Evolutionary conservation across 2,888 invertebrate genomes (phyloP).

Genomic region (Heliothis peltigera): DNA sequence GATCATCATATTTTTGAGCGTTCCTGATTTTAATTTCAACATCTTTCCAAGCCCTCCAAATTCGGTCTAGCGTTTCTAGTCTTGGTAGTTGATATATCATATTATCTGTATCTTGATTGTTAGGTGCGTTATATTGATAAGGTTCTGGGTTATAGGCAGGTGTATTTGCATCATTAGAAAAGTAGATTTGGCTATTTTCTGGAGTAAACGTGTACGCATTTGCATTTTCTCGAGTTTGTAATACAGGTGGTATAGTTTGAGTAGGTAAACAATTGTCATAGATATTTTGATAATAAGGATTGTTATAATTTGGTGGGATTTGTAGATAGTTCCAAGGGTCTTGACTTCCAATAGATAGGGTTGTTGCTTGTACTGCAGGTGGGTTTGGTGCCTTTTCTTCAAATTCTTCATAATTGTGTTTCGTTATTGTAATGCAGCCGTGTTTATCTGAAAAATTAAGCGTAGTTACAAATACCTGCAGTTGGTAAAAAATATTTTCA

Average conservation of each 20-base stretch:
- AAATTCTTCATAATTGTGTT: conserved; percentile 37
- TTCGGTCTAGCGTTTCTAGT: conserved; percentile 25
- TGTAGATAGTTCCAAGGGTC: conserved; percentile 36
- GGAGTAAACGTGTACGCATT: neutral
- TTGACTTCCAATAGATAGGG: conserved; percentile 1
- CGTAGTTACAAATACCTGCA: no score
- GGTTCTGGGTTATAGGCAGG: neutral
- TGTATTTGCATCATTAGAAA: conserved; percentile 17
- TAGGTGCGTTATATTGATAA: neutral
- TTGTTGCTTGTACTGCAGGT: neutral
- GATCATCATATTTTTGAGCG: neutral
- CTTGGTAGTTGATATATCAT: neutral
- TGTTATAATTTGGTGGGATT: conserved; percentile 8
- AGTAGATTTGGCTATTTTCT: conserved; percentile 4
- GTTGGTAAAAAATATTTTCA: no score
- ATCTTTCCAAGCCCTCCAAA: conserved; percentile 42
- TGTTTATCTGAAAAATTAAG: conserved; percentile 39
- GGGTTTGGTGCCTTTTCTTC: conserved; percentile 22
- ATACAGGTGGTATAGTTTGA: conserved; percentile 6
- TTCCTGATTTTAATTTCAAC: conserved; percentile 27
- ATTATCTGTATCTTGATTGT: neutral
- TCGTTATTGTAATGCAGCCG: conserved; percentile 23
- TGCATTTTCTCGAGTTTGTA: neutral
- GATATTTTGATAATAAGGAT: conserved; percentile 14
- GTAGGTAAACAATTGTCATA: conserved; percentile 19